Percentiles rank a stretch among this genome's conserved stretches.
Evolutionary conservation across 64 coral and sea anemone species (phyloP).

Genomic region (Cladopsammia gracilis): DNA sequence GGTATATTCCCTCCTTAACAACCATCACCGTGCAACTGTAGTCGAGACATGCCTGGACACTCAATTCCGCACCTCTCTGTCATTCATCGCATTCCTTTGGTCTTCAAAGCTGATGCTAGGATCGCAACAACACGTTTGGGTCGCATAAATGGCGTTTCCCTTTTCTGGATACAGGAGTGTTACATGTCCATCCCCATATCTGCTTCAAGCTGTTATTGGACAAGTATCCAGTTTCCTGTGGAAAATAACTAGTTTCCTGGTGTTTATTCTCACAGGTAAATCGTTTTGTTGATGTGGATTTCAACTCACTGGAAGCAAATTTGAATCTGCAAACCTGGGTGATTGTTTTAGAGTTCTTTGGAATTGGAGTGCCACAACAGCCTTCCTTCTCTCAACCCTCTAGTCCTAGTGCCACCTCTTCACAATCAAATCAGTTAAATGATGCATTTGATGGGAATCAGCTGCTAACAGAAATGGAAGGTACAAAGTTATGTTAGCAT

Average conservation of each 20-base stretch:
- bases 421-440: neutral
- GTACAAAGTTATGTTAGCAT: neutral
- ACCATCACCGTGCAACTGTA: too few relatives aligned
- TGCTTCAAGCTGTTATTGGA: too few relatives aligned
- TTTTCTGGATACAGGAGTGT: too few relatives aligned
- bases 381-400: conserved; percentile 45
- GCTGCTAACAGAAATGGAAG: neutral
- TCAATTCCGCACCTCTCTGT: too few relatives aligned
- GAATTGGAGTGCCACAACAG: conserved; percentile 88
- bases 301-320: conserved; percentile 94
- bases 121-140: too few relatives aligned
- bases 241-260: neutral
- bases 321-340: conserved; percentile 98
- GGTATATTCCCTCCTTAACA: too few relatives aligned
- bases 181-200: too few relatives aligned
- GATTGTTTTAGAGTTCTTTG: conserved; percentile 97
- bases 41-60: too few relatives aligned
- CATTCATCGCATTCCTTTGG: too few relatives aligned
- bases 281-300: conserved; percentile 87
- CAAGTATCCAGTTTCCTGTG: too few relatives aligned
- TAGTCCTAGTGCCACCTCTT: conserved; percentile 29
- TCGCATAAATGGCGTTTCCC: too few relatives aligned
- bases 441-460: neutral
- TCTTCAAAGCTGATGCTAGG: too few relatives aligned
- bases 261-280: conserved; percentile 52